Conservation (phyloP, 2,797 vertebrate species). For the Eulemur rubriventer region DNA sequence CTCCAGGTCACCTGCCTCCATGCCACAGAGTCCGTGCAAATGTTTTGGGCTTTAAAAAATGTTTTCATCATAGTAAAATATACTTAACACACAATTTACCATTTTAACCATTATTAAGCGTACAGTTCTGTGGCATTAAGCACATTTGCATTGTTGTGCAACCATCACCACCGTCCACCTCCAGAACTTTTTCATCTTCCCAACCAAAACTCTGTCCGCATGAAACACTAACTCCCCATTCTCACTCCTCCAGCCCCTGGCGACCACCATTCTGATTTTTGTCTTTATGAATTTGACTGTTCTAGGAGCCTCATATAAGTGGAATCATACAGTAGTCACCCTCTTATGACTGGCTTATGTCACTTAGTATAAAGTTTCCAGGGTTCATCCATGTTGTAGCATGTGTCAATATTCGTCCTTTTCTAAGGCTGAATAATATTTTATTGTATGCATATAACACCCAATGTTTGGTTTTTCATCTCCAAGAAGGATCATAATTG, state of each 20-base stretch:
- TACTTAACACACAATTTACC: not conserved
- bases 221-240: not conserved
- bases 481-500: not conserved
- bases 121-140: not conserved
- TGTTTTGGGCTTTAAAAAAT: not conserved
- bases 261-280: not conserved
- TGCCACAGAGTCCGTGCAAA: not conserved
- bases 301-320: not conserved
- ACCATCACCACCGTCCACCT: not conserved
- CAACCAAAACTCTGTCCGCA: not conserved
- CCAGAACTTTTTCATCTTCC: not conserved
- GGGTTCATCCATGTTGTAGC: not conserved
- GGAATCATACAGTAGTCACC: not conserved
- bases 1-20: not conserved
- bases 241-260: rapidly evolving
- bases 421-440: not conserved
- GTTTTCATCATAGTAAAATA: not conserved
- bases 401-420: not conserved
- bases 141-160: rapidly evolving
- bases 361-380: not conserved
- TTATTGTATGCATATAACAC: not conserved
- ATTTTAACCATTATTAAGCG: not conserved
- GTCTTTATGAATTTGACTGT: not conserved
- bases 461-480: not conserved
- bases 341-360: not conserved